A percentile compares a stretch with the other conserved stretches of the same genome.
Evolutionary conservation across 2,888 invertebrate genomes (phyloP).

Genomic region (Anarsia innoxiella): DNA sequence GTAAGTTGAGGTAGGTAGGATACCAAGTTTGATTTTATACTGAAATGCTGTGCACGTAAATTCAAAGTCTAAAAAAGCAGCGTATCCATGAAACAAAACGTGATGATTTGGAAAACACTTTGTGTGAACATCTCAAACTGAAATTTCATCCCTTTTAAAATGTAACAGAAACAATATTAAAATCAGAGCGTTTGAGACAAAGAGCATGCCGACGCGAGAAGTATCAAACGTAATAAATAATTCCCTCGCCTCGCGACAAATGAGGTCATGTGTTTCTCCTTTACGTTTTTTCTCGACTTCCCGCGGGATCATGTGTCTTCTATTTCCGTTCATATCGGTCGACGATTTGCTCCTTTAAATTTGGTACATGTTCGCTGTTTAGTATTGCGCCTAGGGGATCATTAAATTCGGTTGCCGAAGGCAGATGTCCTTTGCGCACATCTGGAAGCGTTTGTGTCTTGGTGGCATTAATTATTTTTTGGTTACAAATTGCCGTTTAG

Average conservation of each 20-base stretch:
- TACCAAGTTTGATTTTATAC: no score
- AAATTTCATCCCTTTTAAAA: slow-evolving; percentile 3
- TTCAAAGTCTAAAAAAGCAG: no score
- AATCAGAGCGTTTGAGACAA: slow-evolving; percentile 55
- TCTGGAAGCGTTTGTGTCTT: slow-evolving; percentile 49
- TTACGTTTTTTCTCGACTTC: slow-evolving; percentile 67
- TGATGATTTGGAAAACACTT: no score
- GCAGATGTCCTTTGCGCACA: slow-evolving; percentile 58
- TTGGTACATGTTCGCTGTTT: slow-evolving; percentile 71
- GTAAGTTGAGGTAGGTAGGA: no score
- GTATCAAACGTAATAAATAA: slow-evolving; percentile 73
- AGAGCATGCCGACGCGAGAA: slow-evolving; percentile 50
- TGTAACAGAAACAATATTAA: slow-evolving; percentile 43
- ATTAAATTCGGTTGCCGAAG: slow-evolving; percentile 51
- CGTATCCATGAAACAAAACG: no score
- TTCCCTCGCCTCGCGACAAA: slow-evolving; percentile 67
- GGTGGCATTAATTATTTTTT: slow-evolving; percentile 15
- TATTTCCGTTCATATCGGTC: slow-evolving; percentile 70
- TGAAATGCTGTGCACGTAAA: no score
- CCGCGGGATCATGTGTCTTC: slow-evolving; percentile 73
- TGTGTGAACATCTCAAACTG: no score
- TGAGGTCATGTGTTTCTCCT: slow-evolving; percentile 74
- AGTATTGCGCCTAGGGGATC: slow-evolving; percentile 65
- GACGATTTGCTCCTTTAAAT: slow-evolving; percentile 70
- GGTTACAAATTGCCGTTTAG: slow-evolving; percentile 25